phyloP scores from a whole-genome alignment of 2,797 vertebrate species.

The Chrosomus eos region DNA sequence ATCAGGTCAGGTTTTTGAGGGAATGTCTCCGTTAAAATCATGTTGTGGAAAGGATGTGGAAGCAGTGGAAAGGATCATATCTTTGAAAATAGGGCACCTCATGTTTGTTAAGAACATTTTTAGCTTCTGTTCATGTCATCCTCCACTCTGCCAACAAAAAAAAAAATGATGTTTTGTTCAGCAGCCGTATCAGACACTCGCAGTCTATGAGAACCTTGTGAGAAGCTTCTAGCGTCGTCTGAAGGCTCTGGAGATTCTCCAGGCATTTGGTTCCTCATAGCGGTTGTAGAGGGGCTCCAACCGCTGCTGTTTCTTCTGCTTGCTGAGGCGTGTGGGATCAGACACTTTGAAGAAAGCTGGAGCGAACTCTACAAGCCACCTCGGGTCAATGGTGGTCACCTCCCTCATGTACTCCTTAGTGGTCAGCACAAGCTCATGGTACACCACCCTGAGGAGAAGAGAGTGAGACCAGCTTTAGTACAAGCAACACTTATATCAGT shows the following conservation, averaged over 20 bases:
- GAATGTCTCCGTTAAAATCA: background rate
- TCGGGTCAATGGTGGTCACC: conserved; percentile 96
- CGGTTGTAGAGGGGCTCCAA: conserved; percentile 97
- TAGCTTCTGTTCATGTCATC: conserved; percentile 7
- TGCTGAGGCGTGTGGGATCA: conserved; percentile 97
- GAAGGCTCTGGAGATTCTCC: conserved; percentile 97
- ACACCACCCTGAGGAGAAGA: conserved; percentile 88
- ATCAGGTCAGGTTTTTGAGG: background rate
- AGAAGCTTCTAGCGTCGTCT: conserved; percentile 80
- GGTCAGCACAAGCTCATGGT: conserved; percentile 95
- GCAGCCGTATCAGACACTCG: background rate
- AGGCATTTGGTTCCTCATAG: conserved; percentile 97
- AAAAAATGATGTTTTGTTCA: background rate
- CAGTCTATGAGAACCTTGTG: conserved; percentile 10
- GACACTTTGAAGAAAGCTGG: conserved; percentile 99
- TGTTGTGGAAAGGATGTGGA: background rate
- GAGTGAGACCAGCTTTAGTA: background rate
- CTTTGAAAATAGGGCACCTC: background rate
- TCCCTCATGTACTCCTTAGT: conserved; percentile 99
- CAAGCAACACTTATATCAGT: background rate
- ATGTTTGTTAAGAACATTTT: background rate
- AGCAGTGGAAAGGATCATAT: background rate
- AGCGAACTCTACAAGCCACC: conserved; percentile 97
- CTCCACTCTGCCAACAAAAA: conserved; percentile 4
- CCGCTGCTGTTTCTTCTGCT: conserved; percentile 97